These are phyloP conservation scores for Oncopeltus fasciatus DNA, from an alignment of 1,140 invertebrate species.

Conservation along the genomic window DNA sequence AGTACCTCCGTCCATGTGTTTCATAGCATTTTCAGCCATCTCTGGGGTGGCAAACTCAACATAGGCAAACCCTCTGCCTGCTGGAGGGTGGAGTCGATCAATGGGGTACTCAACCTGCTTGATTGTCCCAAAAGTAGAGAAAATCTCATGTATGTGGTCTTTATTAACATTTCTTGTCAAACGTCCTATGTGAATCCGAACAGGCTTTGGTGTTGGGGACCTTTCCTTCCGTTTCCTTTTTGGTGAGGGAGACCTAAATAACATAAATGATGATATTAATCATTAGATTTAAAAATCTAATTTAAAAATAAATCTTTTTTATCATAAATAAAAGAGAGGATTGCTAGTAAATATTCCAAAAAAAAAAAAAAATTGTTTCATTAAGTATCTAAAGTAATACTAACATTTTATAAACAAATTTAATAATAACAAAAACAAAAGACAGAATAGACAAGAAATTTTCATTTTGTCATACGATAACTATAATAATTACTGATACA, in stretches of 20 bases:
- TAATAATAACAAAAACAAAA: too few species aligned
- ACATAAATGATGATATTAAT: too few species aligned
- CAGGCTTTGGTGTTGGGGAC: slow-evolving; percentile 70
- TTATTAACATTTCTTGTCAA: slow-evolving; percentile 83
- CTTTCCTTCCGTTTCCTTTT: slow-evolving; percentile 51
- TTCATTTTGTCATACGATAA: too few species aligned
- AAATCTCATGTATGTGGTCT: slow-evolving; percentile 91
- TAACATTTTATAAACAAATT: too few species aligned
- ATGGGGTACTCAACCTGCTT: slow-evolving; percentile 79
- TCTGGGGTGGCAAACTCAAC: slow-evolving; percentile 87
- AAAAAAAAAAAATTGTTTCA: too few species aligned
- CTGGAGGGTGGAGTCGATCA: slow-evolving; percentile 71
- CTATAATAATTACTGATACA: too few species aligned
- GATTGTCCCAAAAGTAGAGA: slow-evolving; percentile 78
- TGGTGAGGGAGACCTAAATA: slow-evolving; percentile 36
- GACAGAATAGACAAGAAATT: too few species aligned
- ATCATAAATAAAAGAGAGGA: too few species aligned
- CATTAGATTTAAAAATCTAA: too few species aligned
- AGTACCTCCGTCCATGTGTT: slow-evolving; percentile 94
- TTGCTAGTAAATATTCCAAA: too few species aligned
- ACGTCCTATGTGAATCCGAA: slow-evolving; percentile 83
- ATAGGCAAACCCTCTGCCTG: slow-evolving; percentile 82
- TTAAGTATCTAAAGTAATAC: too few species aligned
- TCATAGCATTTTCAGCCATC: slow-evolving; percentile 95
- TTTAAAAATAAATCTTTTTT: too few species aligned